Conservation (phyloP, 1,140 invertebrate genomes). For the Chlorops oryzae region DNA sequence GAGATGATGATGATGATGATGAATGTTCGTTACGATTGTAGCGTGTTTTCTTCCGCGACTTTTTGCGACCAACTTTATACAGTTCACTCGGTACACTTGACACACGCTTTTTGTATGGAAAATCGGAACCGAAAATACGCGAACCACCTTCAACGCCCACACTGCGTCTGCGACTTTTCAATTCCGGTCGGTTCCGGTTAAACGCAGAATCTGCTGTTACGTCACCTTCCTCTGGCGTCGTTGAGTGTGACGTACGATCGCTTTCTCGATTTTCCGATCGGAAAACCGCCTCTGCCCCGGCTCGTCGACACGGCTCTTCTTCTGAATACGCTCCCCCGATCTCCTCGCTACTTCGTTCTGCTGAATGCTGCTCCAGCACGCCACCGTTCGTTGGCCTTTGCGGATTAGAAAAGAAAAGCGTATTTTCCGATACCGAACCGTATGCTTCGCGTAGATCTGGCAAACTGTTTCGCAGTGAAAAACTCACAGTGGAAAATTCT, state of each 20-base stretch:
- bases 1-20: conserved; percentile 21
- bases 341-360: too few species aligned
- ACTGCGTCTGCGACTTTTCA: too few species aligned
- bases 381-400: conserved; percentile 7
- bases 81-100: conserved; percentile 33
- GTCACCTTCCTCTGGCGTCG: neutral
- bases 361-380: conserved; percentile 10
- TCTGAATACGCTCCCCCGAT: too few species aligned
- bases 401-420: conserved; percentile 7
- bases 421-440: too few species aligned
- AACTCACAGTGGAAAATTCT: conserved; percentile 19
- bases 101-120: too few species aligned
- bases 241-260: neutral
- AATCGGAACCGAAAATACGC: too few species aligned
- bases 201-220: too few species aligned
- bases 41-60: conserved; percentile 2
- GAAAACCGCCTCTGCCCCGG: too few species aligned
- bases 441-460: conserved; percentile 40
- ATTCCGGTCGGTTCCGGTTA: too few species aligned
- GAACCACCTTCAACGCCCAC: too few species aligned
- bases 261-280: neutral
- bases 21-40: conserved; percentile 8
- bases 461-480: conserved; percentile 37
- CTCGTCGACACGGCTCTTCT: too few species aligned
- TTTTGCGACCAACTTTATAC: conserved; percentile 29